phyloP scores from a whole-genome alignment of 1,140 invertebrate genomes.

The Thaumatotibia leucotreta region DNA sequence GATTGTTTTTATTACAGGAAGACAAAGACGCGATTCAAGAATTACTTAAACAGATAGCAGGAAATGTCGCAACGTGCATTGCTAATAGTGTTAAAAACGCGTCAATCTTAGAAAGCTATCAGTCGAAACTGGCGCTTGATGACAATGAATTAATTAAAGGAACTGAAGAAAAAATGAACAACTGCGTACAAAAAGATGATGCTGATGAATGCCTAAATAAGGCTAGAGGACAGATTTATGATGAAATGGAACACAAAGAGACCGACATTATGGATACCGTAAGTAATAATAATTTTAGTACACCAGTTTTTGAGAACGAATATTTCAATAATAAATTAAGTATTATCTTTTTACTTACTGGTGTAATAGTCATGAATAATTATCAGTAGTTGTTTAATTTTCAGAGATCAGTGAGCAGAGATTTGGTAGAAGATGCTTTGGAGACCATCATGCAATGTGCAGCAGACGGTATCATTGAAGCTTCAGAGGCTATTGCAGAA shows the following conservation, averaged over 20 bases:
- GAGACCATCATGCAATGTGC: constrained; percentile 30
- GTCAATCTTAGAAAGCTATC: not conserved
- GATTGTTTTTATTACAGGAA: constrained; percentile 30
- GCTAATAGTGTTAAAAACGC: constrained; percentile 18
- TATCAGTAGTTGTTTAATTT: constrained; percentile 18
- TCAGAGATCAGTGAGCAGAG: constrained; percentile 31
- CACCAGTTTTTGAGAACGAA: too few species aligned
- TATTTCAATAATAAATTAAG: too few species aligned
- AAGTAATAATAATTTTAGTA: constrained; percentile 15
- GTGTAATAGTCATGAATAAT: not conserved
- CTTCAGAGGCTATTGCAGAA: constrained; percentile 24
- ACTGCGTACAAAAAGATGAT: constrained; percentile 24
- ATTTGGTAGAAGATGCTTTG: constrained; percentile 27
- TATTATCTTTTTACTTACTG: too few species aligned
- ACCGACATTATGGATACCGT: constrained; percentile 25
- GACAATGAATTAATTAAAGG: constrained; percentile 25
- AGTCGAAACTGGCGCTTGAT: constrained; percentile 17
- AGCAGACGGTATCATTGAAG: constrained; percentile 31
- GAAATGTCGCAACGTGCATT: constrained; percentile 28
- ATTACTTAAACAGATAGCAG: constrained; percentile 29
- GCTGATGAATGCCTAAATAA: constrained; percentile 30
- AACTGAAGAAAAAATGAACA: constrained; percentile 25
- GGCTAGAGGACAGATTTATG: constrained; percentile 24
- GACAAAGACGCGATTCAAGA: constrained; percentile 25
- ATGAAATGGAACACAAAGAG: constrained; percentile 23